Base-by-base conservation (phyloP, 2,113 vertebrate genomes). In the Microcebus lehilahytsara region DNA sequence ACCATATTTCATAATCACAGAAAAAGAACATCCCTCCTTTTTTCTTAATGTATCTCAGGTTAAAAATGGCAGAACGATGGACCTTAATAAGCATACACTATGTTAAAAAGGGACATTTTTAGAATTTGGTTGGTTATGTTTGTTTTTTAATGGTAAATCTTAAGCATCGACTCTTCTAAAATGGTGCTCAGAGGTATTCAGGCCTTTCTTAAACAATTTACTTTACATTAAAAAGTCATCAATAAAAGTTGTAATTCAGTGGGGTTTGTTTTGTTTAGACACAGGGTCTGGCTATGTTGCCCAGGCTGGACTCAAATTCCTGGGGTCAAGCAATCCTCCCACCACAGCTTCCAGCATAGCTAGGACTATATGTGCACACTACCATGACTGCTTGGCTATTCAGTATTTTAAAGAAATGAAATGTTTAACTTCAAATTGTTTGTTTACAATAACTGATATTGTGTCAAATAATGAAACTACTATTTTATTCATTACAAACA, bases 341-440 rank as follows among this genome's bases (percentile, higher is more conserved):
- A 64, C 62, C 62, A 30, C 62, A 12, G 27, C 27, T 25, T 64
- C 25, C 4, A 1, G 25, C 30, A 27, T 64, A 64, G 62, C 25
- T 13, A 25, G 62, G 10, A 30, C 27, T 64, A 64, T 5, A 64
- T 4, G 62, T 64, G 62, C 62, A 64, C 27, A 64, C 27, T 64
- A 64, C 62, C 25, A 64, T 13, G 25, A 4, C 10, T 0, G 25
- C 10, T 27, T 64, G 62, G 62, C 62, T 64, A 75, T 81, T 75
- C 25, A 58, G 1, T 85, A 20, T 94, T 93, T 96, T 93, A 92
- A 96, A 97, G 46, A 95, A 97, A 97, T 66, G 60, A 85, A 83
- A 37, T n/a, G 30, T 95, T 92, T 97, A 98, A 81, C 9, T 98
- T 97, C 60, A 98, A 96, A 80, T 95, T 10, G 32, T 74, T 37